Percentiles rank a stretch among this genome's conserved stretches.
phyloP scores from a whole-genome alignment of 2,797 vertebrate genomes.

The Gymnocypris eckloni region DNA sequence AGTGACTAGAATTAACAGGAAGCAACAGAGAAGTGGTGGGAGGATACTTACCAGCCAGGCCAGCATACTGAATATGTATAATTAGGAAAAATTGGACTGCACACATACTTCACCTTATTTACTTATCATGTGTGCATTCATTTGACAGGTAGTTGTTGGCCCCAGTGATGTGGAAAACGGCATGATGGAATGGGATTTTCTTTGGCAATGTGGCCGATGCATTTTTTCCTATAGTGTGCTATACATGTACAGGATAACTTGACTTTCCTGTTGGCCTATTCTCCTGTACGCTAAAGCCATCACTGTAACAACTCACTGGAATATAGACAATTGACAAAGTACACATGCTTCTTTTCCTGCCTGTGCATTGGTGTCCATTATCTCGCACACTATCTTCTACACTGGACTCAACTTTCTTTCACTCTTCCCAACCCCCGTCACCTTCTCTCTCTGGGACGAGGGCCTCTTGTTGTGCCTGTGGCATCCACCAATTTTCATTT shows the following conservation, averaged over 20 bases:
- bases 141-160: not conserved
- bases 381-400: not conserved
- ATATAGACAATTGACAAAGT: constrained; percentile 40
- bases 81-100: not conserved
- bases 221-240: not conserved
- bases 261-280: constrained; percentile 22
- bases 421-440: not conserved
- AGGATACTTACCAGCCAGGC: constrained; percentile 16
- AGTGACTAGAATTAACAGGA: constrained; percentile 35
- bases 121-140: not conserved
- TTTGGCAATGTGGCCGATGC: not conserved
- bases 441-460: not conserved
- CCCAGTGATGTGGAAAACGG: not conserved
- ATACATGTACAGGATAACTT: constrained; percentile 9
- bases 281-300: constrained; percentile 22
- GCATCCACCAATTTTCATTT: not conserved
- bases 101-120: not conserved
- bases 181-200: not conserved
- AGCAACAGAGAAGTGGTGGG: constrained; percentile 9
- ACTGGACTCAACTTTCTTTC: not conserved
- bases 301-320: not conserved
- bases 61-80: not conserved
- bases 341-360: not conserved
- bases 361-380: not conserved
- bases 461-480: constrained; percentile 19